phyloP scores from a whole-genome alignment of 1,140 invertebrate species.

The Pygmarrhopalites habei region DNA sequence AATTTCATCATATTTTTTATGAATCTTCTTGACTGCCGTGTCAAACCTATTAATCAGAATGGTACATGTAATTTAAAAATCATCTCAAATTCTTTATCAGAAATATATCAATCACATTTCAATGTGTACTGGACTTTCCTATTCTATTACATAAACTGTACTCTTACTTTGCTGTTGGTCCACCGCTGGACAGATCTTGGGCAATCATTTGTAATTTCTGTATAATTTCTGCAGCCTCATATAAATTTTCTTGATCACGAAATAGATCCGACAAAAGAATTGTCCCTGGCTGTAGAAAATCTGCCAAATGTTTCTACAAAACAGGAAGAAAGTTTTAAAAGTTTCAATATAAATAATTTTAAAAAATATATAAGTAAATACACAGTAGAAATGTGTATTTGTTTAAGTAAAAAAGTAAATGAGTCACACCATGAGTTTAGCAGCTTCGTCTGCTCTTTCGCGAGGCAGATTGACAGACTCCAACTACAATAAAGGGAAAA shows the following conservation, averaged over 20 bases:
- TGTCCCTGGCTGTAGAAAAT: slow-evolving; percentile 75
- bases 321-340: too few relatives aligned
- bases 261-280: slow-evolving; percentile 78
- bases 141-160: slow-evolving; percentile 22
- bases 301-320: slow-evolving; percentile 86
- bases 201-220: slow-evolving; percentile 93
- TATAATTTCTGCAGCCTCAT: slow-evolving; percentile 96
- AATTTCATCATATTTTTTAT: slow-evolving; percentile 90
- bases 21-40: slow-evolving; percentile 80
- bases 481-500: too few relatives aligned
- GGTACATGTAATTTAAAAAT: too few relatives aligned
- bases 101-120: too few relatives aligned
- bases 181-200: slow-evolving; percentile 72
- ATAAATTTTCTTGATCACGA: slow-evolving; percentile 73
- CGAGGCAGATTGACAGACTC: slow-evolving; percentile 93
- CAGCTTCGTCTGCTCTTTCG: slow-evolving; percentile 86
- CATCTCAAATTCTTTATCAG: too few relatives aligned
- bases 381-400: too few relatives aligned
- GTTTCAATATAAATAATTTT: too few relatives aligned
- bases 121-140: too few relatives aligned
- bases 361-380: too few relatives aligned
- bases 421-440: slow-evolving; percentile 86
- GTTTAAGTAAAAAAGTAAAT: too few relatives aligned
- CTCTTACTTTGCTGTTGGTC: slow-evolving; percentile 55
- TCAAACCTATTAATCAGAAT: slow-evolving; percentile 74